Evolutionary conservation across 1,140 invertebrate species (phyloP), one percentile per base, ranked within the genome.

Genomic region (Ganaspis sp.): DNA sequence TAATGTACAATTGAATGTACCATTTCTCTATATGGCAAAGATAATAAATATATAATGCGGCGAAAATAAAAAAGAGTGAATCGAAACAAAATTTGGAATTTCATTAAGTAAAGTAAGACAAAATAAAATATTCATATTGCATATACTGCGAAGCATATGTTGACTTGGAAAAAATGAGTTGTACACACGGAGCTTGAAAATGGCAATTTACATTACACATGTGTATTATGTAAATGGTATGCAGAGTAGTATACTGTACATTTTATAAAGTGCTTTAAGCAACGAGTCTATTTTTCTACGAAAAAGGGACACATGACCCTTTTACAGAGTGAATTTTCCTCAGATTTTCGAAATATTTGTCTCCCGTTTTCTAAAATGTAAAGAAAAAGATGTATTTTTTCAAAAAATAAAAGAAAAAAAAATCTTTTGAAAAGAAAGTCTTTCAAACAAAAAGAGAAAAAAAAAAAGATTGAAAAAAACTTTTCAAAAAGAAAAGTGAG

Each of bases 191-290:
- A 58, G 23, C 54, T 58, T 26, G 54, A 58, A 58, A 58, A 58
- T 58, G 54, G 54, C 23, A 12, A 58, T 26, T 21, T 58, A 58
- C 54, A 58, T 54, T 23, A 54, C 9, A 54, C 19, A 21, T 54
- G 6, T 19, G 17, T 8, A 54, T 58, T 58, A 58, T 58, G 54
- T 26, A 58, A 58, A 58, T 58, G 54, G 1, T 58, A 58, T 58
- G 54, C 54, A 64, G 23, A 29, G 54, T 64, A 29, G 54, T 64
- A 26, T 64, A 29, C 29, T 64, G 23, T 64, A 23, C 9, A 29
- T 64, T 29, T 64, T 64, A 64, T 64, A 49, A 49, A 49, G 45
- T 49, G 54, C 11, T 64, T 64, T 64, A 64, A 26, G 45, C 15
- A 49, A 15, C 29, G 54, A 64, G 23, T 64, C 23, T 0, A 21